phyloP scores from a whole-genome alignment of 2,113 vertebrate genomes.

The Lichenostomus cassidix region DNA sequence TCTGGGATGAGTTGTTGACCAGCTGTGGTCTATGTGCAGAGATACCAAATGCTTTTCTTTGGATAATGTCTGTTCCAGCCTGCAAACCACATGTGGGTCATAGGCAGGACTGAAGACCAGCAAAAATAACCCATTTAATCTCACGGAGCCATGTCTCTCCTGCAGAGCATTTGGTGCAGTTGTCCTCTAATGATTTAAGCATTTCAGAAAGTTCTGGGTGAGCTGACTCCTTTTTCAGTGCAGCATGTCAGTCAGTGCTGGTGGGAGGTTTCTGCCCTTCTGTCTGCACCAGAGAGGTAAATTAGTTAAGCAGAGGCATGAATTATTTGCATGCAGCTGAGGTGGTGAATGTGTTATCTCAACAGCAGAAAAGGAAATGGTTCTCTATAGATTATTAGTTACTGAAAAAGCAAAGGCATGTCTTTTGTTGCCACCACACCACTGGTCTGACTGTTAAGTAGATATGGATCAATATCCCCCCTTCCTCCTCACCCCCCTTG shows the following conservation, averaged over 20 bases:
- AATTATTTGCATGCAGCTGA: constrained; percentile 61
- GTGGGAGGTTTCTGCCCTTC: constrained; percentile 35
- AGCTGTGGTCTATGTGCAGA: constrained; percentile 70
- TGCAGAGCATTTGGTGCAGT: constrained; percentile 1
- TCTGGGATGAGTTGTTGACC: constrained; percentile 68
- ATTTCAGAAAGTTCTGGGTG: constrained; percentile 18
- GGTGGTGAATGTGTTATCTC: constrained; percentile 35
- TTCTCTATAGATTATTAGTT: constrained; percentile 62
- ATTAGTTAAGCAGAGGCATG: constrained; percentile 4
- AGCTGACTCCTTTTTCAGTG: constrained; percentile 3
- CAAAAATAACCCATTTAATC: constrained; percentile 40
- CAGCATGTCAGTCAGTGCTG: neutral
- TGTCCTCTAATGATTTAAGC: neutral
- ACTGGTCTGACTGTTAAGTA: constrained; percentile 57
- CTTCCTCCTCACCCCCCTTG: constrained; percentile 12
- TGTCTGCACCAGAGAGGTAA: constrained; percentile 29
- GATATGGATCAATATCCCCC: constrained; percentile 52
- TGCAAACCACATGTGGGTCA: constrained; percentile 71
- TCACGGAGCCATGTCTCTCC: constrained; percentile 3
- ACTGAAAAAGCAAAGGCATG: constrained; percentile 43
- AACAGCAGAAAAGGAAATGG: constrained; percentile 59
- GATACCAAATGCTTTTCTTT: constrained; percentile 46
- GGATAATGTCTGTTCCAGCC: constrained; percentile 63
- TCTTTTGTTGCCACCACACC: constrained; percentile 29
- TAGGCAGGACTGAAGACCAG: constrained; percentile 3